These are phyloP conservation scores for Ctenicera cuprea DNA, from an alignment of 2,888 invertebrate genomes.

Conservation along the genomic window DNA sequence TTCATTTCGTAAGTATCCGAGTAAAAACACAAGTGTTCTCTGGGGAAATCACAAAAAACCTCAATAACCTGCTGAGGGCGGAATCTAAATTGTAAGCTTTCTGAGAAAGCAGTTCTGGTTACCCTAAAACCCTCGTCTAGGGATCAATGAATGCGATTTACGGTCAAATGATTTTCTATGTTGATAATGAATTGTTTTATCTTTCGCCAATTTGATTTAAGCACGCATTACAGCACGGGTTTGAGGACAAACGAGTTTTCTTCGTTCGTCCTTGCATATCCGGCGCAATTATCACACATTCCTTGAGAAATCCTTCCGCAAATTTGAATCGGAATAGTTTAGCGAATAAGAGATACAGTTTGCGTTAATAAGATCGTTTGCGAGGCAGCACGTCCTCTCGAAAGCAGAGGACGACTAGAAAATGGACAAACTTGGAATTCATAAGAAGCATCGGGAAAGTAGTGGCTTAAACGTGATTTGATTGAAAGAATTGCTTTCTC, in stretches of 20 bases:
- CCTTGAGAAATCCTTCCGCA: neutral
- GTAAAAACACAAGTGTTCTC: slow-evolving; percentile 57
- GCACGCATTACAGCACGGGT: neutral
- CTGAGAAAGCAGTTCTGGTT: slow-evolving; percentile 54
- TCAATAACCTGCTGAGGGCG: slow-evolving; percentile 59
- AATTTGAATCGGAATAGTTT: slow-evolving; percentile 8
- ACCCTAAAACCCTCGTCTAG: slow-evolving; percentile 57
- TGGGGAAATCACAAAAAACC: slow-evolving; percentile 61
- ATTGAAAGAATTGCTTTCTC: slow-evolving; percentile 21
- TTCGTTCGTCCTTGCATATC: neutral
- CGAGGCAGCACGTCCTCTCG: neutral
- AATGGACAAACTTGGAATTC: slow-evolving; percentile 12
- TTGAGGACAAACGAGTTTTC: slow-evolving; percentile 12
- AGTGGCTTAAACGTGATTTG: slow-evolving; percentile 20
- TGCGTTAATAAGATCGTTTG: slow-evolving; percentile 22
- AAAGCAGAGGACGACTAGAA: slow-evolving; percentile 1
- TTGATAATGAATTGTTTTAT: slow-evolving; percentile 52
- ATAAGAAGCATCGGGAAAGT: slow-evolving; percentile 9
- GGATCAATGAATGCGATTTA: slow-evolving; percentile 61
- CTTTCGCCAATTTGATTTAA: slow-evolving; percentile 42
- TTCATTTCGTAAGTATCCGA: slow-evolving; percentile 57
- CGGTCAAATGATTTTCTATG: slow-evolving; percentile 63
- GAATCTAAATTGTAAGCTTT: slow-evolving; percentile 59
- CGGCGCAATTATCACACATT: slow-evolving; percentile 3
- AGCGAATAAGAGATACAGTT: slow-evolving; percentile 10